Conservation (phyloP, 2,797 vertebrate genomes). For the Lagocephalus sceleratus region DNA sequence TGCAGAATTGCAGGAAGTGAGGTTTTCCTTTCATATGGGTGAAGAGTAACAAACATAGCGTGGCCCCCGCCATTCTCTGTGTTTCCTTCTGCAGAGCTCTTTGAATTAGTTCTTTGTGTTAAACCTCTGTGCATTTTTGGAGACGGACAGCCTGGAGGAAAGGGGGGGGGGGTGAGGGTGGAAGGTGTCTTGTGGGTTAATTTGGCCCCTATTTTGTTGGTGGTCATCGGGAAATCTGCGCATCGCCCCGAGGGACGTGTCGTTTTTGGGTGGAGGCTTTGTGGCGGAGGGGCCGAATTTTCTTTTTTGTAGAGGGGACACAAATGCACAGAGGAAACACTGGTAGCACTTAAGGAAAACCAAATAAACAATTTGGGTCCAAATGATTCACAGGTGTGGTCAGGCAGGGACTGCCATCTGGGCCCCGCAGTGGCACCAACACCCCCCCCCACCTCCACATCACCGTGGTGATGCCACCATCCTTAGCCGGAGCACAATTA, state of each 20-base stretch:
- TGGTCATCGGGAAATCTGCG: constrained; percentile 49
- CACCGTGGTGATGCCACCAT: constrained; percentile 45
- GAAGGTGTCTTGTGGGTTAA: constrained; percentile 67
- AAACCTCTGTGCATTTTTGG: constrained; percentile 50
- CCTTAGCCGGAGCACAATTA: constrained; percentile 49
- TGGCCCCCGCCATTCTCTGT: neutral
- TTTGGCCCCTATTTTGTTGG: constrained; percentile 58
- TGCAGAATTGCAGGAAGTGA: constrained; percentile 32
- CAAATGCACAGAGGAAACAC: constrained; percentile 73
- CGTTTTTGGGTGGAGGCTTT: constrained; percentile 32
- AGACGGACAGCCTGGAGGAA: constrained; percentile 55
- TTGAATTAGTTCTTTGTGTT: constrained; percentile 57
- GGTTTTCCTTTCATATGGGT: constrained; percentile 38
- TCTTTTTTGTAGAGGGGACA: constrained; percentile 45
- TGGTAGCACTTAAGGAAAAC: constrained; percentile 78
- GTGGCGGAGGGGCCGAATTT: constrained; percentile 29
- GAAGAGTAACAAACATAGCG: neutral
- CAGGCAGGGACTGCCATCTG: constrained; percentile 68
- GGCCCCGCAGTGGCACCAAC: constrained; percentile 44
- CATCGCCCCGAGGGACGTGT: constrained; percentile 55
- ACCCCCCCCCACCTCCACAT: constrained; percentile 22
- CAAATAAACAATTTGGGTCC: constrained; percentile 78
- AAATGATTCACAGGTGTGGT: constrained; percentile 84
- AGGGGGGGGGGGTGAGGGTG: constrained; percentile 17
- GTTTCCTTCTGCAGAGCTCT: constrained; percentile 43